Evolutionary conservation across 1,140 invertebrate species (phyloP).

Genomic region (Micrasema minimum): DNA sequence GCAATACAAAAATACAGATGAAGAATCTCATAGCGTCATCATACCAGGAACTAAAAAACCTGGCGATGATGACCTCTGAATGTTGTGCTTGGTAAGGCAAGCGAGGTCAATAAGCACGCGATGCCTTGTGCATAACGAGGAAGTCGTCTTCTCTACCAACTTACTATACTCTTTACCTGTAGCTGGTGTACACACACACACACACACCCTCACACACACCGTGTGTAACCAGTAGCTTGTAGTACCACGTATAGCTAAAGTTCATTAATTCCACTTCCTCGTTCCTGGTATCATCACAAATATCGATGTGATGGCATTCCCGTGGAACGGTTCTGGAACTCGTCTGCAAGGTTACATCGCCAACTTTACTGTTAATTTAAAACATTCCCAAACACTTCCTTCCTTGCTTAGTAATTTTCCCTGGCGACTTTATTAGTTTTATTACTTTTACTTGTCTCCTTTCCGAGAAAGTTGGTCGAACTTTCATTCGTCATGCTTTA

Average conservation of each 20-base stretch:
- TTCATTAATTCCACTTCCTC: no score
- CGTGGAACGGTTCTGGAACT: no score
- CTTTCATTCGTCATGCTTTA: constrained; percentile 20
- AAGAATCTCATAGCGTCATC: constrained; percentile 3
- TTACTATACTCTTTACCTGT: no score
- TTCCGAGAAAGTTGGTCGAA: constrained; percentile 16
- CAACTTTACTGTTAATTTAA: no score
- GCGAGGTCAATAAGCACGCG: constrained; percentile 21
- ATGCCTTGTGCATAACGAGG: constrained; percentile 17
- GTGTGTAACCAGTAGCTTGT: not conserved
- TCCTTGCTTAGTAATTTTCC: no score
- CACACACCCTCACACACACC: not conserved
- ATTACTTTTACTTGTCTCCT: constrained; percentile 28
- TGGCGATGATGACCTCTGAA: constrained; percentile 6
- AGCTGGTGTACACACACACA: no score
- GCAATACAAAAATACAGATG: not conserved
- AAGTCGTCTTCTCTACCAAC: constrained; percentile 17
- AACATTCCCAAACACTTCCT: no score
- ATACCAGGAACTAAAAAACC: constrained; percentile 2
- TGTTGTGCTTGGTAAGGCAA: constrained; percentile 15
- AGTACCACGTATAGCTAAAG: not conserved
- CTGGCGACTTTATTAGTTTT: no score
- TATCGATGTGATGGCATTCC: no score
- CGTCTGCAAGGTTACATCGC: no score
- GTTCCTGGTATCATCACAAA: no score